phyloP scores from a whole-genome alignment of 2,113 vertebrate species.

The Psittacula cyanocephala region DNA sequence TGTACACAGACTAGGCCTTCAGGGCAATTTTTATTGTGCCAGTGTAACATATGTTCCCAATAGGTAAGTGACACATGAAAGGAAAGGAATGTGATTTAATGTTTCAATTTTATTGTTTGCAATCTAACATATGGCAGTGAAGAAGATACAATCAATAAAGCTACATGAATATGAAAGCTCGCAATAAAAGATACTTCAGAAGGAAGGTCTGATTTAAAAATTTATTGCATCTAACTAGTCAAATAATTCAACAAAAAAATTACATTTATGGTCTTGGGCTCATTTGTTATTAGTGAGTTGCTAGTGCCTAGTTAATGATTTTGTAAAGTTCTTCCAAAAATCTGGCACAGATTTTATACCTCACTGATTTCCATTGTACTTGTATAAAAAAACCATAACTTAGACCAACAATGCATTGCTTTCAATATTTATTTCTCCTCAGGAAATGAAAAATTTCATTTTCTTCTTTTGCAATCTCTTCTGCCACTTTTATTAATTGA shows the following conservation, averaged over 20 bases:
- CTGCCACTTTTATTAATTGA: neutral
- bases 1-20: slow-evolving; percentile 15
- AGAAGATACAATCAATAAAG: slow-evolving; percentile 71
- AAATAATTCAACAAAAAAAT: slow-evolving; percentile 44
- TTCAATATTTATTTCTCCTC: accelerated
- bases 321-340: neutral
- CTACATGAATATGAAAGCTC: slow-evolving; percentile 52
- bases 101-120: slow-evolving; percentile 70
- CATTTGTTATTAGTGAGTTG: neutral
- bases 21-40: slow-evolving; percentile 56
- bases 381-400: neutral
- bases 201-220: slow-evolving; percentile 33
- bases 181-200: slow-evolving; percentile 45
- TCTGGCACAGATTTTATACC: neutral
- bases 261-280: neutral
- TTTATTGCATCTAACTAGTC: slow-evolving; percentile 49
- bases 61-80: slow-evolving; percentile 75
- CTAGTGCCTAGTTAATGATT: neutral
- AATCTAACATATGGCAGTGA: slow-evolving; percentile 69
- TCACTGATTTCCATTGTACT: neutral
- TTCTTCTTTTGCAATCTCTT: neutral
- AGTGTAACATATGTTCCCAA: slow-evolving; percentile 73
- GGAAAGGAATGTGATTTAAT: slow-evolving; percentile 74
- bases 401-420: neutral
- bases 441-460: neutral